Conservation (phyloP, 2,797 vertebrate genomes). For the Cyprinodon diabolis region DNA sequence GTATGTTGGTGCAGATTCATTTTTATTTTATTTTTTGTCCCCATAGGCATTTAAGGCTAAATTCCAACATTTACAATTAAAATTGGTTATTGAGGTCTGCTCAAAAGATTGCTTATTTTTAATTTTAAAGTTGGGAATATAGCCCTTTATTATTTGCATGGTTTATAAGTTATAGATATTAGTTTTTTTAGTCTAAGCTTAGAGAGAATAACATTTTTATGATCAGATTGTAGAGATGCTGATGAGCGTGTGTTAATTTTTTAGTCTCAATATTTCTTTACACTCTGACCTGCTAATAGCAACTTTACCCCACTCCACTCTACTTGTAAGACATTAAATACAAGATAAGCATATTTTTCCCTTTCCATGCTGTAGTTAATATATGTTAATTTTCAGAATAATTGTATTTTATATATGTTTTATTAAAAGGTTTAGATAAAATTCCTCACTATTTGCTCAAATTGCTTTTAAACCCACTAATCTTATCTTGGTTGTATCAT, state of each 20-base stretch:
- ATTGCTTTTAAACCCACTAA: too few relatives aligned
- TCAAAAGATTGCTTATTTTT: constrained; percentile 17
- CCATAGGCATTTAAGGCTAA: background rate
- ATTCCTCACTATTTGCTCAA: too few relatives aligned
- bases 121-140: constrained; percentile 11
- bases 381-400: too few relatives aligned
- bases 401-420: too few relatives aligned
- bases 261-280: background rate
- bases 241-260: background rate
- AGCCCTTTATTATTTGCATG: constrained; percentile 19
- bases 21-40: constrained; percentile 19
- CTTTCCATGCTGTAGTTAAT: background rate
- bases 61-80: constrained; percentile 6
- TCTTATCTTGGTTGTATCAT: too few relatives aligned
- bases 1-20: constrained; percentile 30
- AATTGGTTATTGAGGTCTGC: constrained; percentile 2
- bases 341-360: background rate
- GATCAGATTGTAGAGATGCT: background rate
- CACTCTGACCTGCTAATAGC: background rate
- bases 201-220: constrained; percentile 9
- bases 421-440: too few relatives aligned
- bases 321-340: background rate
- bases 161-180: constrained; percentile 19
- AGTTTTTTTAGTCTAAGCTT: constrained; percentile 5
- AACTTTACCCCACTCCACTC: background rate